These are phyloP conservation scores for Sogatella furcifera DNA, from an alignment of 1,140 invertebrate species.

Conservation along the genomic window DNA sequence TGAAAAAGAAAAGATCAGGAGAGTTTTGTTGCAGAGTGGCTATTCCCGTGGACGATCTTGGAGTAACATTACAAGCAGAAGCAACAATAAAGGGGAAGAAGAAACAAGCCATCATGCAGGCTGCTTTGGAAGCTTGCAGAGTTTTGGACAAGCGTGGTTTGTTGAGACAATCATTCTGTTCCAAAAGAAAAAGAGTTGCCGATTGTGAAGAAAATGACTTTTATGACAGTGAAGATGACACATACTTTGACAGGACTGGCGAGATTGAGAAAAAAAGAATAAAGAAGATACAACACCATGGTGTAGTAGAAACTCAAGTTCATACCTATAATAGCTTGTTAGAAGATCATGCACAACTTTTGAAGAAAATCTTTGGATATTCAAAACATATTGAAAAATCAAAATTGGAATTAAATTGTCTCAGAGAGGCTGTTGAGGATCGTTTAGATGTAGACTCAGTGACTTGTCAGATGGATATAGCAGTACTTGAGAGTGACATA, in stretches of 20 bases:
- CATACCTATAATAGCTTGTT: slow-evolving; percentile 74
- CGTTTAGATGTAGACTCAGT: background rate
- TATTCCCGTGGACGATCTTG: slow-evolving; percentile 68
- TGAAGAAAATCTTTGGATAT: no score
- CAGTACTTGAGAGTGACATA: no score
- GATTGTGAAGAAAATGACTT: slow-evolving; percentile 82
- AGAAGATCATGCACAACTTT: no score
- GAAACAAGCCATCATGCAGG: slow-evolving; percentile 87
- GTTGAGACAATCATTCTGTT: slow-evolving; percentile 63
- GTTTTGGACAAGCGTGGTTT: slow-evolving; percentile 76
- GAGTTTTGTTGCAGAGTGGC: slow-evolving; percentile 59
- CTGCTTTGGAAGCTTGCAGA: slow-evolving; percentile 88
- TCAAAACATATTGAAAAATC: no score
- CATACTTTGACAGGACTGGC: slow-evolving; percentile 90
- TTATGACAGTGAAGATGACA: slow-evolving; percentile 96
- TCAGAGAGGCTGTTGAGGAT: no score
- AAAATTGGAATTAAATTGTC: no score
- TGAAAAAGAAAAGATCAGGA: slow-evolving; percentile 66
- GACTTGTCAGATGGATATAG: background rate
- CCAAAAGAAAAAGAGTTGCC: slow-evolving; percentile 55
- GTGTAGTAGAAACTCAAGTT: slow-evolving; percentile 43
- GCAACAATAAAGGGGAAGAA: slow-evolving; percentile 83
- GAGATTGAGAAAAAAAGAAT: slow-evolving; percentile 79
- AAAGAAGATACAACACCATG: slow-evolving; percentile 57
- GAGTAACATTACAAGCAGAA: slow-evolving; percentile 66